Evolutionary conservation across 2,797 vertebrate species (phyloP).

Genomic region (Gobio occitaniae): DNA sequence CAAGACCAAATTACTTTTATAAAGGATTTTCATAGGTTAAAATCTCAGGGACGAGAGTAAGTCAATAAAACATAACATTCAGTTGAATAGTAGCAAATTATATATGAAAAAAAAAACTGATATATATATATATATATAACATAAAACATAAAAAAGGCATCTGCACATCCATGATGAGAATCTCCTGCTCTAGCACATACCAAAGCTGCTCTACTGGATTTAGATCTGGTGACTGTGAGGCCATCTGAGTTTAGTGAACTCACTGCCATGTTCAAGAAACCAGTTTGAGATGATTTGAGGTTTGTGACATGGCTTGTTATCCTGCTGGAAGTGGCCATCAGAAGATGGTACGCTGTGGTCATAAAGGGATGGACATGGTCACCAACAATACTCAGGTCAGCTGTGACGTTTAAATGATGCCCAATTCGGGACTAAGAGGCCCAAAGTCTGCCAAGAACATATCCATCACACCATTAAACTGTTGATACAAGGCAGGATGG

Average conservation of each 20-base stretch:
- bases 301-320: conserved; percentile 28
- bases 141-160: no score
- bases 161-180: no score
- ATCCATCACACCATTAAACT: background rate
- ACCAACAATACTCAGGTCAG: background rate
- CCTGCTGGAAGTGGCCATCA: conserved; percentile 57
- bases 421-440: background rate
- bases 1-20: background rate
- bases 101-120: no score
- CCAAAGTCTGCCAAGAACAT: background rate
- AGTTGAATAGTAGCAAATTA: no score
- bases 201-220: no score
- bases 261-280: no score
- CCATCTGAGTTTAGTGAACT: no score
- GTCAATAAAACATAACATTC: background rate
- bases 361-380: background rate
- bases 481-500: conserved; percentile 48
- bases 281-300: background rate
- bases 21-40: background rate
- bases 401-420: background rate
- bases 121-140: no score
- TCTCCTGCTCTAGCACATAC: no score
- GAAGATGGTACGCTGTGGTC: conserved; percentile 12
- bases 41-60: background rate
- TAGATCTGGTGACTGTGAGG: no score